These are phyloP conservation scores for Bradypus variegatus DNA, from an alignment of 2,797 vertebrate species.

Conservation along the genomic window DNA sequence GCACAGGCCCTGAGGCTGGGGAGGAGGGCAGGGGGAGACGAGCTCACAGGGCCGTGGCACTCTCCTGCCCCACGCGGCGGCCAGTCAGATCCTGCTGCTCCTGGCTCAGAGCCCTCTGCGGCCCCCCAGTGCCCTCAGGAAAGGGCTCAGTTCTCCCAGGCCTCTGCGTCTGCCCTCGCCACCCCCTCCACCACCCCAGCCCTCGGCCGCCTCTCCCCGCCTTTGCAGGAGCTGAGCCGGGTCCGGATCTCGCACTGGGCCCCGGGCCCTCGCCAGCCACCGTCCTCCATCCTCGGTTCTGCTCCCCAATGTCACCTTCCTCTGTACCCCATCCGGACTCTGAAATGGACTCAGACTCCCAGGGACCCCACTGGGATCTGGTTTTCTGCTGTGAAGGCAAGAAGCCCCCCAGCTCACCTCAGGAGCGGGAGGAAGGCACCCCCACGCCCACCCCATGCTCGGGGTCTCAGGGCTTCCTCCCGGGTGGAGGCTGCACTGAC, in stretches of 20 bases:
- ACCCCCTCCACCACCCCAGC: not conserved
- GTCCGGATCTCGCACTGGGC: no score
- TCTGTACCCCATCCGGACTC: not conserved
- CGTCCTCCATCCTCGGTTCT: not conserved
- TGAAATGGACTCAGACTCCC: not conserved
- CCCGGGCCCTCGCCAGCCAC: rapidly evolving
- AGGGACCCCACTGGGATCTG: not conserved
- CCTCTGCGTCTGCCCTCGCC: no score
- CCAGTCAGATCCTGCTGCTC: not conserved
- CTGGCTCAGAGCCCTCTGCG: not conserved
- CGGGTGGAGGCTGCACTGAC: not conserved
- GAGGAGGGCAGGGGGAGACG: not conserved
- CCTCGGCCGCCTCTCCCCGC: not conserved
- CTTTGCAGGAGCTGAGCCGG: not conserved
- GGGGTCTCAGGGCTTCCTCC: not conserved
- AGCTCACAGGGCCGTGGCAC: not conserved
- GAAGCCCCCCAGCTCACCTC: not conserved
- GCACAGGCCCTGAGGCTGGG: not conserved
- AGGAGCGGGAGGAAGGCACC: not conserved
- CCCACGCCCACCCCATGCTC: not conserved
- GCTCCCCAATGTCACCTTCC: no score
- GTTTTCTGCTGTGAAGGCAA: not conserved
- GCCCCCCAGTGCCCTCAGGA: not conserved
- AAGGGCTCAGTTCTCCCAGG: not conserved
- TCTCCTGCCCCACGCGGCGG: not conserved